Percentiles rank a stretch among this genome's conserved stretches.
These are phyloP conservation scores for Montipora capricornis DNA, from an alignment of 64 coral and sea anemone species.

Conservation along the genomic window DNA sequence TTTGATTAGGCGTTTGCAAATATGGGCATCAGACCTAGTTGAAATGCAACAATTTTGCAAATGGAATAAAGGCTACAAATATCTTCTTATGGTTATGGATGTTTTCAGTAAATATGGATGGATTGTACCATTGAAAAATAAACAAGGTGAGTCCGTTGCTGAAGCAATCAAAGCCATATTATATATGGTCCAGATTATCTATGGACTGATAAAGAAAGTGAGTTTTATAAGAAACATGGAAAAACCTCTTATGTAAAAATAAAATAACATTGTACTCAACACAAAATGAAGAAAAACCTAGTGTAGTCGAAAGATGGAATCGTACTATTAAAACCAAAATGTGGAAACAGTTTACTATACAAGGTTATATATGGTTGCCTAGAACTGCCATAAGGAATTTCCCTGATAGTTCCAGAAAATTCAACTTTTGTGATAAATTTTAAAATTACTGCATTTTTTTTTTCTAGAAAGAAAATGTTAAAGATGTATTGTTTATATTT, in stretches of 20 bases:
- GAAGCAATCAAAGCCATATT: slow-evolving; percentile 38
- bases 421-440: too few species aligned
- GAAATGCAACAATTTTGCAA: not conserved
- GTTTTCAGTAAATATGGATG: slow-evolving; percentile 46
- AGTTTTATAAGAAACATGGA: slow-evolving; percentile 31
- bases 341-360: slow-evolving; percentile 34
- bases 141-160: slow-evolving; percentile 31
- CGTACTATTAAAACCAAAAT: slow-evolving; percentile 56
- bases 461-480: too few species aligned
- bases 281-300: slow-evolving; percentile 60
- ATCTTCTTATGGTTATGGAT: slow-evolving; percentile 11
- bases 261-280: slow-evolving; percentile 40
- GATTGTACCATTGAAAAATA: slow-evolving; percentile 50
- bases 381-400: not conserved
- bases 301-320: slow-evolving; percentile 50
- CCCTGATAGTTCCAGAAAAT: too few species aligned
- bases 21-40: not conserved
- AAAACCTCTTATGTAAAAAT: not conserved
- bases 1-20: too few species aligned
- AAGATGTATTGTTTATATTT: too few species aligned
- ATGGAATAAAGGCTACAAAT: not conserved
- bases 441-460: too few species aligned
- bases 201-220: slow-evolving; percentile 50
- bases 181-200: not conserved
- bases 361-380: slow-evolving; percentile 11